A percentile compares a stretch with the other conserved stretches of the same genome.
Evolutionary conservation across 2,888 invertebrate species (phyloP).

Genomic region (Oeneis ivallda): DNA sequence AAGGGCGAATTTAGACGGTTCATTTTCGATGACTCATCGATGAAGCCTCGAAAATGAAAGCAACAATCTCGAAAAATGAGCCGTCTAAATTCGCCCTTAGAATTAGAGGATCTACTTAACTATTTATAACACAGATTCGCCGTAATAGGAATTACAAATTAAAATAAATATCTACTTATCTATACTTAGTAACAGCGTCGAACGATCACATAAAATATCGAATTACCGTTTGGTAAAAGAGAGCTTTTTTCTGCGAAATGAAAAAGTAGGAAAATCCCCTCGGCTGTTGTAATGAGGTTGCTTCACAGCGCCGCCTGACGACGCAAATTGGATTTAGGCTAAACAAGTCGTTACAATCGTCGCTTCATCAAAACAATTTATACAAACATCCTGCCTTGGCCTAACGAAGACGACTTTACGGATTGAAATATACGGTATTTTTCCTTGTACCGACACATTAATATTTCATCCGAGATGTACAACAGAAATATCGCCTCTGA

Average conservation of each 20-base stretch:
- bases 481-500: no score
- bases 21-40: no score
- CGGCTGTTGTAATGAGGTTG: slow-evolving; percentile 45
- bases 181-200: slow-evolving; percentile 29
- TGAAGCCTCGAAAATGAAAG: no score
- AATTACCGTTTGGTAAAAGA: slow-evolving; percentile 49
- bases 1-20: no score
- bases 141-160: slow-evolving; percentile 11
- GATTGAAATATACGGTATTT: not conserved
- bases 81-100: no score
- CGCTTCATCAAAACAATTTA: slow-evolving; percentile 25
- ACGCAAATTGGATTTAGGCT: slow-evolving; percentile 66
- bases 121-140: not conserved
- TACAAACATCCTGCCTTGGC: slow-evolving; percentile 11
- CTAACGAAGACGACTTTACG: slow-evolving; percentile 5
- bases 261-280: slow-evolving; percentile 39
- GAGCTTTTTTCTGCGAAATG: slow-evolving; percentile 43
- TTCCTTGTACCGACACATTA: no score
- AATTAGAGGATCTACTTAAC: no score
- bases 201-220: slow-evolving; percentile 41
- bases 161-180: not conserved
- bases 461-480: no score
- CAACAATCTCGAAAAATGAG: no score
- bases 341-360: slow-evolving; percentile 63
- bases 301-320: slow-evolving; percentile 40